phyloP scores from a whole-genome alignment of 2,797 vertebrate species.

The Melanotaenia pygmaea region DNA sequence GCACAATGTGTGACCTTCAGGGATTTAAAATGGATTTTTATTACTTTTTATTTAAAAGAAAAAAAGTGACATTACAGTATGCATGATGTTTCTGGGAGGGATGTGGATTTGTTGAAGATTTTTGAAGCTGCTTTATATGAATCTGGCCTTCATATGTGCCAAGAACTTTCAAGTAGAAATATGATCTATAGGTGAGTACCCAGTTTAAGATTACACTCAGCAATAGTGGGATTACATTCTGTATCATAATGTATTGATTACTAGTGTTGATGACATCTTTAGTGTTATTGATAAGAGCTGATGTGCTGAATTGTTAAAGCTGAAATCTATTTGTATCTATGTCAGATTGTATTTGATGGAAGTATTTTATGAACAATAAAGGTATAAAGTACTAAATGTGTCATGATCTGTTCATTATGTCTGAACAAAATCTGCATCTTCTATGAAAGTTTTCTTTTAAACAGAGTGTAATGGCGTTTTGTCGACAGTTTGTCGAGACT shows the following conservation, averaged over 20 bases:
- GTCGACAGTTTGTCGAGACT: background rate
- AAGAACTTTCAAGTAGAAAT: constrained; percentile 37
- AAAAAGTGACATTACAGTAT: constrained; percentile 2
- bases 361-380: constrained; percentile 70
- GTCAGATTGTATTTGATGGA: constrained; percentile 43
- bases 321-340: constrained; percentile 36
- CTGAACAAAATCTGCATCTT: background rate
- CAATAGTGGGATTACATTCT: constrained; percentile 34
- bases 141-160: constrained; percentile 56
- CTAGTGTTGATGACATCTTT: constrained; percentile 29
- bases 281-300: constrained; percentile 27
- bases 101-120: constrained; percentile 28
- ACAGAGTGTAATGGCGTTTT: too few species aligned
- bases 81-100: background rate
- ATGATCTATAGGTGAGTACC: background rate
- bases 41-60: constrained; percentile 5
- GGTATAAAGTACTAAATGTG: constrained; percentile 9
- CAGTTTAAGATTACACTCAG: constrained; percentile 5
- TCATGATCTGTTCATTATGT: background rate
- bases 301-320: constrained; percentile 31
- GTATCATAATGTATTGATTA: constrained; percentile 27
- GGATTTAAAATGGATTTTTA: constrained; percentile 40
- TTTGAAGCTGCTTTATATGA: constrained; percentile 31
- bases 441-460: background rate
- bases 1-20: constrained; percentile 58